Evolutionary conservation across 2,113 vertebrate genomes (phyloP).

Genomic region (Pachypanchax playfairii): DNA sequence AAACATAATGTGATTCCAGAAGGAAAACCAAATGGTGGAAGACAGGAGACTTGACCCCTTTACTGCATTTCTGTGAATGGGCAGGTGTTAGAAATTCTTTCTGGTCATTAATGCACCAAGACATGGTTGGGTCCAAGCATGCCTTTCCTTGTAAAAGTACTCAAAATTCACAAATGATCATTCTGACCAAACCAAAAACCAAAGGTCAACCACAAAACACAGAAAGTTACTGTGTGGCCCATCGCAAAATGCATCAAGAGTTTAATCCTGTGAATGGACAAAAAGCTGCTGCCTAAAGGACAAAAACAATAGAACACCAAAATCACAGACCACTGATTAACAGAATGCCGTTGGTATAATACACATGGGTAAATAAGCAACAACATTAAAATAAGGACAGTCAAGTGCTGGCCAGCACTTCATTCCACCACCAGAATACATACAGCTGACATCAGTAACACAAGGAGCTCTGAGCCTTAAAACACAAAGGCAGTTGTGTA

Average conservation of each 20-base stretch:
- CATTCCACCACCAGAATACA: slow-evolving; percentile 41
- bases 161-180: slow-evolving; percentile 18
- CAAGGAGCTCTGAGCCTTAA: slow-evolving; percentile 62
- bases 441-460: slow-evolving; percentile 59
- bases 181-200: slow-evolving; percentile 31
- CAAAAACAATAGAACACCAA: slow-evolving; percentile 40
- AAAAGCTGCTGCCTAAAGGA: slow-evolving; percentile 31
- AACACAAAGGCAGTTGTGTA: slow-evolving; percentile 62
- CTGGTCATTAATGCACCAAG: slow-evolving; percentile 33
- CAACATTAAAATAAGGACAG: slow-evolving; percentile 53
- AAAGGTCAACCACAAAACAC: slow-evolving; percentile 28
- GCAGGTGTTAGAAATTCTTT: slow-evolving; percentile 3
- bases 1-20: slow-evolving; percentile 52
- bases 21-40: slow-evolving; percentile 65
- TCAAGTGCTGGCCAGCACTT: slow-evolving; percentile 34
- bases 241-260: slow-evolving; percentile 40
- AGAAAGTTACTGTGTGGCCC: slow-evolving; percentile 40
- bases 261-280: slow-evolving; percentile 25
- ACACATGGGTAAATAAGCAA: slow-evolving; percentile 52
- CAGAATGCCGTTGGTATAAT: slow-evolving; percentile 46
- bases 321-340: slow-evolving; percentile 57
- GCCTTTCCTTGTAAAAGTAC: slow-evolving; percentile 7
- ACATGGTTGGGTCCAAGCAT: background rate
- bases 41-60: slow-evolving; percentile 45
- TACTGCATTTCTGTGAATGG: slow-evolving; percentile 25